Conservation (phyloP, 2,888 invertebrate species). For the Nycteola revayana region DNA sequence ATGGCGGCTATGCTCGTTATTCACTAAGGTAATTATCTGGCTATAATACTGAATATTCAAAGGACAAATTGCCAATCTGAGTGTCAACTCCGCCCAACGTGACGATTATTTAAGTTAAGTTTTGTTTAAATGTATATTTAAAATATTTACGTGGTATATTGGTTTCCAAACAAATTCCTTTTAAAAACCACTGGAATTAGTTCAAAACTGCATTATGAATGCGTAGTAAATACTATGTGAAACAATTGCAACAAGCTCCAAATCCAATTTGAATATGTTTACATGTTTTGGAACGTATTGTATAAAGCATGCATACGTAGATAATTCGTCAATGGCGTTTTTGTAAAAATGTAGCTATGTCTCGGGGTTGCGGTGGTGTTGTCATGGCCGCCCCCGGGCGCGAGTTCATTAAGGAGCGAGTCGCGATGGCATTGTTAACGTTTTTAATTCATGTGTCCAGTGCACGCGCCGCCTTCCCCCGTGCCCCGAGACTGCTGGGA, state of each 20-base stretch:
- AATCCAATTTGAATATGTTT: too few relatives aligned
- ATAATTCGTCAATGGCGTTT: constrained; percentile 28
- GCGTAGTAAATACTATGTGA: too few relatives aligned
- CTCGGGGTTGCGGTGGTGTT: constrained; percentile 10
- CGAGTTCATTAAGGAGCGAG: constrained; percentile 71
- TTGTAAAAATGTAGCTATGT: constrained; percentile 25
- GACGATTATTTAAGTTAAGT: not conserved
- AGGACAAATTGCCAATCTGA: constrained; percentile 62
- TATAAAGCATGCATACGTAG: constrained; percentile 28
- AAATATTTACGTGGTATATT: too few relatives aligned
- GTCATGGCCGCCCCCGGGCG: constrained; percentile 37
- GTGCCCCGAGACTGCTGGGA: constrained; percentile 66
- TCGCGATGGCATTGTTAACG: constrained; percentile 74
- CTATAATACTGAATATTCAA: constrained; percentile 67
- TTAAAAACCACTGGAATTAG: too few relatives aligned
- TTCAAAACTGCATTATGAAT: too few relatives aligned
- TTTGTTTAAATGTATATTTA: too few relatives aligned
- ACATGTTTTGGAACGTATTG: too few relatives aligned
- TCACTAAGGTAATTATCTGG: constrained; percentile 72
- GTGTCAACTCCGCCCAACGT: constrained; percentile 52
- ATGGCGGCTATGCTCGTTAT: constrained; percentile 70
- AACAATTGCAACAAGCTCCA: too few relatives aligned
- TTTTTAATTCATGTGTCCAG: constrained; percentile 80
- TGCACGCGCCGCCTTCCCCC: constrained; percentile 66
- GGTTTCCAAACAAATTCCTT: too few relatives aligned